Base-by-base conservation (phyloP, 64 coral and sea anemone species). In the Stichodactyla mertensii region DNA sequence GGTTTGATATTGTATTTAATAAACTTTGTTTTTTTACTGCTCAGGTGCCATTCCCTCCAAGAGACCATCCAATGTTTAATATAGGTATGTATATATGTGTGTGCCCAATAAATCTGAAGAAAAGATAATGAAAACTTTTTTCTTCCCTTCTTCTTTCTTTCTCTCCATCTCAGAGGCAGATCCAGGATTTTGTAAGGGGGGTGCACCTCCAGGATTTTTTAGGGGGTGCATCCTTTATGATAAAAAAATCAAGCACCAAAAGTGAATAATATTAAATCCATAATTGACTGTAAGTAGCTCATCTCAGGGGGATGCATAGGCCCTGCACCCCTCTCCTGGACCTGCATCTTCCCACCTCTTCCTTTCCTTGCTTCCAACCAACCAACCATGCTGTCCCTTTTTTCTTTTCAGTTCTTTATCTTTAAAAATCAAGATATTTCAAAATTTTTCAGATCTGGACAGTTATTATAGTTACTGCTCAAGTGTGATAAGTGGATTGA, bases 21-120 rank as follows among this genome's bases (percentile, higher is more conserved):
- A 45, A 79, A 82, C n/a, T 64, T 59, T 82, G 36, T 20, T 54
- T 78, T 45, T 28, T 81, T 19, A n/a, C n/a, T 14, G 60, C 27
- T 36, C 67, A 94, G 93, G 90, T 89, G 26, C 89, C 83, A 52
- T 57, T 74, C 11, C 90, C 90, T 9, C 52, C 83, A 8, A 62
- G 83, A 62, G 87, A 89, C 84, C 78, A 95, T 77, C 59, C 87
- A 22, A 89, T 95, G 59, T 95, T 86, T 71, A 82, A 18, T 52
- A 62, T 92, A 55, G 93, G 93, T 95, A 89, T 16, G 86, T 74
- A 26, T 45, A 45, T 45, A 45, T 45, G 36, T 45, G 36, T 45
- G 36, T 45, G 36, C 36, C 36, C 5, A 66, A 66, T 7, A 66
- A n/a, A 66, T 66, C 12, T 12, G 6, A n/a, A n/a, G 19, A 66